phyloP scores from a whole-genome alignment of 2,113 vertebrate species.

The Chaetodon trifascialis region DNA sequence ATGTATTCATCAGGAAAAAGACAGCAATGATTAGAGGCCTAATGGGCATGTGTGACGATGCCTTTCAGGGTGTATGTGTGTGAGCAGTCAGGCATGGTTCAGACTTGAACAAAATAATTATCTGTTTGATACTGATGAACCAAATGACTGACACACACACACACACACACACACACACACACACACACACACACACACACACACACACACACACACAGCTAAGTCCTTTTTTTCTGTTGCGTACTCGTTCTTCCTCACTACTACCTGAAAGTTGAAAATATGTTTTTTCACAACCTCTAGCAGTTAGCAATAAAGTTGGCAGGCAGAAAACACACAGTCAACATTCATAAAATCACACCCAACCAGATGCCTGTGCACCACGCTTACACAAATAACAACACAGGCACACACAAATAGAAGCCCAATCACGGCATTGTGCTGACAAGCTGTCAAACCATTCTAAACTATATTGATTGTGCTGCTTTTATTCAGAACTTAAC shows the following conservation, averaged over 20 bases:
- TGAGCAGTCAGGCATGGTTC: constrained; percentile 65
- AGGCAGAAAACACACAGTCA: constrained; percentile 60
- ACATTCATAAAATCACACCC: constrained; percentile 58
- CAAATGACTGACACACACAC: constrained; percentile 42
- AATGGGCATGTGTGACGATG: constrained; percentile 72
- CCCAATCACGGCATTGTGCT: constrained; percentile 29
- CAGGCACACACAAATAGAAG: constrained; percentile 34
- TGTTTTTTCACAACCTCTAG: constrained; percentile 56
- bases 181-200: constrained; percentile 32
- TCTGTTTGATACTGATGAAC: constrained; percentile 68
- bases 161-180: background rate
- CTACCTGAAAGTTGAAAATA: constrained; percentile 54
- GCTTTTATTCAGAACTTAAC: constrained; percentile 59
- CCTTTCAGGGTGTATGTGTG: constrained; percentile 63
- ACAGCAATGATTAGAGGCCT: constrained; percentile 73
- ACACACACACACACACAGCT: constrained; percentile 12
- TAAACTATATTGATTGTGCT: constrained; percentile 61
- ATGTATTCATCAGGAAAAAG: constrained; percentile 72
- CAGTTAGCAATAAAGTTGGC: constrained; percentile 71
- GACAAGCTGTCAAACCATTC: constrained; percentile 51
- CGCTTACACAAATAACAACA: constrained; percentile 42
- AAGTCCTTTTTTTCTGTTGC: constrained; percentile 12
- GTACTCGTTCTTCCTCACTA: constrained; percentile 31
- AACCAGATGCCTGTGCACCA: constrained; percentile 19
- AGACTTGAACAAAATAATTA: constrained; percentile 76